Evolutionary conservation across 1,140 invertebrate genomes (phyloP), one percentile per base, ranked within the genome.

Genomic region (Drosophila subpulchrella): DNA sequence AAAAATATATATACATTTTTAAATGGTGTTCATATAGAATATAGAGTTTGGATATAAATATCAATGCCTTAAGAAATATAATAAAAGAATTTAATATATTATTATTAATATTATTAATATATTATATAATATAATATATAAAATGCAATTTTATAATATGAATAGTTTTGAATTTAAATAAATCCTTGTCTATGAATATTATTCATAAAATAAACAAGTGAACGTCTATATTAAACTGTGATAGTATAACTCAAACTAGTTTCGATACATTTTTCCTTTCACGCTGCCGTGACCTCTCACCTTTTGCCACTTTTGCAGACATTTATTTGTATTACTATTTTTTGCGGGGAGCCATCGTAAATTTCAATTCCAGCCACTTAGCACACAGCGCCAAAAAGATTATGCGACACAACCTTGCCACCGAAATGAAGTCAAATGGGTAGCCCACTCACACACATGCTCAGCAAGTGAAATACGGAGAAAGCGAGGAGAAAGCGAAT

Each of bases 301-400:
- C 41, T 38, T 24, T 39, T 13, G 51, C 66, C 55, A 61, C 61
- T 75, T 76, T 68, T 53, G 47, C 71, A 61, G 59, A 79, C 83
- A 88, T 85, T 88, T 83, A 66, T 86, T 76, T 86, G 59, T 65
- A 74, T 86, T 86, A 86, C 66, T 73, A 73, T 85, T 67, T 67
- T 62, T 58, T 65, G 48, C 7, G 50, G 51, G 42, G 55, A 66
- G 70, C 82, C 72, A 82, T 88, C 82, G 83, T 86, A 86, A 86
- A 86, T 86, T 86, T 78, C 83, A 88, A 86, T 86, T 88, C 51
- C 61, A 76, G 83, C 61, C 82, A 86, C 82, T 86, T 86, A 88
- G 81, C 79, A 70, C 57, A 61, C 57, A 57, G 66, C 63, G 70
- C 63, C 84, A 77, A 71, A 71, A 75, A 85, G 82, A 86, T 86